phyloP scores from a whole-genome alignment of 2,797 vertebrate genomes.

The Benthosema pterotum region DNA sequence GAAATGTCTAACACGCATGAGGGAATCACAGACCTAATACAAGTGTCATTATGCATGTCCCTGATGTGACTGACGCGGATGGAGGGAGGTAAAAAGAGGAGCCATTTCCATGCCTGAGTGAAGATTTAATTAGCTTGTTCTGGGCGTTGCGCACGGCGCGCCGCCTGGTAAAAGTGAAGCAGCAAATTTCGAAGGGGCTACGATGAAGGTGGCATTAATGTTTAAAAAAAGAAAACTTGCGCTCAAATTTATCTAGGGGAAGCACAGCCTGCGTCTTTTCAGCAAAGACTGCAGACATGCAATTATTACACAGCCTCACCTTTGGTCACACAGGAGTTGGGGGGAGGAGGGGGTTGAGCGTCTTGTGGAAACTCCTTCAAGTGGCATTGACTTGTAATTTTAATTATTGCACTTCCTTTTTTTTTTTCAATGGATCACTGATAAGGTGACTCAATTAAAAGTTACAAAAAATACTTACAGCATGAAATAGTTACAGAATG shows the following conservation, averaged over 20 bases:
- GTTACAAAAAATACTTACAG: too few relatives aligned
- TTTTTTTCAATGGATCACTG: constrained; percentile 10
- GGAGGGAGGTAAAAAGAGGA: constrained; percentile 49
- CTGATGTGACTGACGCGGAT: constrained; percentile 52
- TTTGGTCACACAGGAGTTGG: constrained; percentile 32
- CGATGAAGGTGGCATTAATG: constrained; percentile 39
- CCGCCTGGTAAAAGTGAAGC: constrained; percentile 25
- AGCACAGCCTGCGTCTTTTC: constrained; percentile 3
- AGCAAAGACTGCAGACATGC: constrained; percentile 11
- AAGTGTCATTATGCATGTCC: constrained; percentile 63
- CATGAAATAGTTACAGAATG: too few relatives aligned
- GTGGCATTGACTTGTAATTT: constrained; percentile 12
- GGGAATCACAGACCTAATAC: constrained; percentile 60
- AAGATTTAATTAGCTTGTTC: constrained; percentile 67
- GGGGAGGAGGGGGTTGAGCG: constrained; percentile 30
- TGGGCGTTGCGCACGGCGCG: constrained; percentile 45
- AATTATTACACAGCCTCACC: constrained; percentile 16
- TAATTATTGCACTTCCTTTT: constrained; percentile 33
- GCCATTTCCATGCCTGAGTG: constrained; percentile 59
- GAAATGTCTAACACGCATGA: constrained; percentile 57
- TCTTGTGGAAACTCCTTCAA: constrained; percentile 38
- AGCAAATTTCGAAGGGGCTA: constrained; percentile 29
- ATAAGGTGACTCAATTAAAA: too few relatives aligned
- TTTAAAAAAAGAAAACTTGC: too few relatives aligned
- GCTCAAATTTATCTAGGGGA: constrained; percentile 26